Conservation (phyloP, 2,888 invertebrate genomes). For the Schizaphis graminum region DNA sequence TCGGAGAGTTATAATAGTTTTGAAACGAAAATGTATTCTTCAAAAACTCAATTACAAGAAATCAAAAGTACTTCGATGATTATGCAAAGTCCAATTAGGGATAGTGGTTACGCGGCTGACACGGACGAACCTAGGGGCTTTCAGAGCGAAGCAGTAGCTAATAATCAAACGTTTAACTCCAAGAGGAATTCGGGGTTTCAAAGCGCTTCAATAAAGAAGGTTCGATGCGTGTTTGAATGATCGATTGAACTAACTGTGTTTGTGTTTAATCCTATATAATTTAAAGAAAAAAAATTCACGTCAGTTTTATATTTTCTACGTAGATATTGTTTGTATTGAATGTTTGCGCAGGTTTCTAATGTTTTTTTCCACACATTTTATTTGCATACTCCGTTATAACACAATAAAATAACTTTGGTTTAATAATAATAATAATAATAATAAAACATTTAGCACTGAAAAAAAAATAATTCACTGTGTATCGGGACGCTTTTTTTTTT, state of each 20-base stretch:
- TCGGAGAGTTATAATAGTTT: slow-evolving; percentile 18
- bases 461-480: neutral
- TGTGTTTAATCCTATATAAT: neutral
- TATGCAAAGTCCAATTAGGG: slow-evolving; percentile 68
- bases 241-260: slow-evolving; percentile 25
- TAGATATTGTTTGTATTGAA: neutral
- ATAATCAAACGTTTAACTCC: neutral
- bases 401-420: neutral
- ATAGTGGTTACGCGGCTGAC: slow-evolving; percentile 80
- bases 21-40: slow-evolving; percentile 45
- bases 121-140: slow-evolving; percentile 75
- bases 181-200: slow-evolving; percentile 55
- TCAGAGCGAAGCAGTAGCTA: neutral
- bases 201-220: slow-evolving; percentile 51
- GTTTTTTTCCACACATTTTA: neutral
- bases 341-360: neutral
- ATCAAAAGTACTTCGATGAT: slow-evolving; percentile 16
- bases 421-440: slow-evolving; percentile 1
- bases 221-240: slow-evolving; percentile 36
- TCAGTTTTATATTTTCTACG: neutral
- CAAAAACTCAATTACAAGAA: slow-evolving; percentile 54
- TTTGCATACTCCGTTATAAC: neutral
- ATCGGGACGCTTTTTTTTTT: slow-evolving; percentile 2
- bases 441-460: neutral
- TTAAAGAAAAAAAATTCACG: neutral